phyloP scores from a whole-genome alignment of 1,140 invertebrate species.

The Drosophila willistoni region DNA sequence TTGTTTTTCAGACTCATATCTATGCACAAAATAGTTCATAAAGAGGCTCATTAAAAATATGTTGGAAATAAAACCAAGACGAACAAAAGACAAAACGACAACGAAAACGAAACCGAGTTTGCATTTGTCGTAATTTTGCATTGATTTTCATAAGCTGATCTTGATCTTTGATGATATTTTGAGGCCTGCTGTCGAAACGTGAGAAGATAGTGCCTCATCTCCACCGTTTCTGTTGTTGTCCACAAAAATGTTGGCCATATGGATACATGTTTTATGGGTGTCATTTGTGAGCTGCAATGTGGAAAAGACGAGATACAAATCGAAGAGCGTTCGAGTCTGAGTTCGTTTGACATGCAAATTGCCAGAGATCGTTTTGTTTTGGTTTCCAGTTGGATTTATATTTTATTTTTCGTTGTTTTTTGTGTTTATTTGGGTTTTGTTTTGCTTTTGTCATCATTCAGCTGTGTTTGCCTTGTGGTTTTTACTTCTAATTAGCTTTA shows the following conservation, averaged over 20 bases:
- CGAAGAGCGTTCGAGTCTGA: conserved; percentile 33
- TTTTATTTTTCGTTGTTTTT: conserved; percentile 21
- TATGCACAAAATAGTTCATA: conserved; percentile 48
- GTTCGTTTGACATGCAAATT: conserved; percentile 74
- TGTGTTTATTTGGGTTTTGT: neutral
- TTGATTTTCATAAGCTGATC: conserved; percentile 27
- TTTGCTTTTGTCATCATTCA: conserved; percentile 26
- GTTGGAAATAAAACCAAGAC: conserved; percentile 1
- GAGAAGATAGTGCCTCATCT: neutral
- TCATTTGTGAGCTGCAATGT: conserved; percentile 55
- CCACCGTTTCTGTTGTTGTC: neutral
- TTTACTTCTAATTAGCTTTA: conserved; percentile 66
- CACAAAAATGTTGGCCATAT: neutral
- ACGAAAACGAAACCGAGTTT: conserved; percentile 48
- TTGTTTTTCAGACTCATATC: conserved; percentile 19
- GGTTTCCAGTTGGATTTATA: conserved; percentile 71
- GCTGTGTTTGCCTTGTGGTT: conserved; percentile 41
- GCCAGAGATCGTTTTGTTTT: conserved; percentile 52
- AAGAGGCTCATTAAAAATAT: conserved; percentile 19
- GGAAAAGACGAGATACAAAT: conserved; percentile 42
- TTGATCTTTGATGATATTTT: conserved; percentile 24
- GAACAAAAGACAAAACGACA: conserved; percentile 39
- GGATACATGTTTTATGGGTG: conserved; percentile 43
- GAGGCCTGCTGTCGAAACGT: conserved; percentile 13
- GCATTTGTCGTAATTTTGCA: conserved; percentile 66